Base-by-base conservation (phyloP, 1,140 invertebrate genomes). In the Coenobita brevimanus region DNA sequence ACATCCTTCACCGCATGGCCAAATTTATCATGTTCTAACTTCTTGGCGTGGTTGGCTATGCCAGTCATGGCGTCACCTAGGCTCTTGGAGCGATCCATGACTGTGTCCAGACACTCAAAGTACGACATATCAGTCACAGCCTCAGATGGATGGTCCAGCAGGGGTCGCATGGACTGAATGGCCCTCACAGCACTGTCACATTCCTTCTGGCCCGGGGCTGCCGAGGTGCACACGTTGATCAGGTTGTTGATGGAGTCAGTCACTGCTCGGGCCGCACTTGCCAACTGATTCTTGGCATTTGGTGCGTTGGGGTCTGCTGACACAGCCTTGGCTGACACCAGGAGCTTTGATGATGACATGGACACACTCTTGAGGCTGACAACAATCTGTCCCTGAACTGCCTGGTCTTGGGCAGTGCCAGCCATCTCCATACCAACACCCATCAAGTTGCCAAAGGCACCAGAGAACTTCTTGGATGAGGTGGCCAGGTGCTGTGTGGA, bases 161-260 rank as follows among this genome's bases (percentile, higher is more conserved):
- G 93, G 3, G 96, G 95, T 24, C 95, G 94, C 93, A 97, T 95
- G 60, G 96, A 95, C 92, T 98, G 95, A 87, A 99, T 99, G 92
- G 97, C 97, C 82, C 97, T 94, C n/a, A 99, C 96, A 1, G 98
- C 98, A 92, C 97, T 98, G 91, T 98, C 98, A 92, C 98, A 99
- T 92, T 99, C 98, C 92, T 97, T 98, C 93, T 99, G 97, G 0
- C 98, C 97, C 90, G 92, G 97, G 0, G 97, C 96, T 0, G 96
- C 96, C 62, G 95, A 96, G 3, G 96, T 97, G 92, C 96, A 97
- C 73, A 96, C 95, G 92, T 97, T 96, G 24, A 97, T 96, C 57
- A 99, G 93, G 90, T 97, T 95, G 92, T 99, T 99, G 84, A 99
- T 98, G 91, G 96, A 97, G 89, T 99, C 97, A 0, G 97, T 98